These are phyloP conservation scores for Sebastes miniatus DNA, from an alignment of 2,797 vertebrate genomes.

Conservation along the genomic window DNA sequence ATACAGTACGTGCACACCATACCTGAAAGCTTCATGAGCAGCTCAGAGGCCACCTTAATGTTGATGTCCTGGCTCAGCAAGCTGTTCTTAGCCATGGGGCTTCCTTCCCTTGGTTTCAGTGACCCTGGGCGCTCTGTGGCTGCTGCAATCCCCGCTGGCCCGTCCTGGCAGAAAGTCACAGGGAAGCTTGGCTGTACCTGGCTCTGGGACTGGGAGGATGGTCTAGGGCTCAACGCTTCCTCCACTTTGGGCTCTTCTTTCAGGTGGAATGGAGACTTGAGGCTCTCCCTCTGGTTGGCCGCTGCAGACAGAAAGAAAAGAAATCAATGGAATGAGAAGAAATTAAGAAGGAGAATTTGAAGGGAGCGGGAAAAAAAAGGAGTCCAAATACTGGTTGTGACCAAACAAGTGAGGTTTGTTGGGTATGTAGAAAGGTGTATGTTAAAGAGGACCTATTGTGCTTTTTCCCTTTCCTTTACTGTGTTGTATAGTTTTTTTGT, in stretches of 20 bases:
- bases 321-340: not conserved
- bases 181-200: constrained; percentile 80
- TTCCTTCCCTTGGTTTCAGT: constrained; percentile 85
- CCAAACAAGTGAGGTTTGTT: not conserved
- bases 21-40: constrained; percentile 99
- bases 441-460: no score
- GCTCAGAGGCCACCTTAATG: constrained; percentile 95
- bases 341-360: not conserved
- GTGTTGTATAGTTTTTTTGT: no score
- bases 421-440: not conserved
- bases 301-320: constrained; percentile 77
- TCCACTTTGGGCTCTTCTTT: constrained; percentile 95
- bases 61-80: constrained; percentile 93
- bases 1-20: constrained; percentile 28
- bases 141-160: constrained; percentile 66
- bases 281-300: constrained; percentile 96
- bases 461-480: no score
- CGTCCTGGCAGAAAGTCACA: constrained; percentile 84
- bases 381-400: not conserved
- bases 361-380: not conserved
- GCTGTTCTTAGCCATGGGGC: constrained; percentile 81
- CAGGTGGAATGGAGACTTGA: constrained; percentile 92
- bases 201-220: constrained; percentile 74
- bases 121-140: constrained; percentile 70
- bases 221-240: constrained; percentile 81